Evolutionary conservation across 2,113 vertebrate species (phyloP).

Genomic region (Parus major): DNA sequence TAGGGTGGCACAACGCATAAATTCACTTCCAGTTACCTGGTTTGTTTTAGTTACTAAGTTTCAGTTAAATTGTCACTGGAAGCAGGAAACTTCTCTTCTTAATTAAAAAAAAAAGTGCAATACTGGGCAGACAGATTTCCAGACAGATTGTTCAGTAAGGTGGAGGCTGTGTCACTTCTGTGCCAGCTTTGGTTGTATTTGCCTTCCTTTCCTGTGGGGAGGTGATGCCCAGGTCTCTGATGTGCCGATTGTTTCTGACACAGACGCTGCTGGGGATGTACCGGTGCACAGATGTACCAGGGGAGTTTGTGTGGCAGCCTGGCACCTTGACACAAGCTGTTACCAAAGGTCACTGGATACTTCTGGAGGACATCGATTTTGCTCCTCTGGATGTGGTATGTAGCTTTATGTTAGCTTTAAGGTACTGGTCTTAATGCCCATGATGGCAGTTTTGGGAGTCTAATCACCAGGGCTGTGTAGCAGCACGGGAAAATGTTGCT

Average conservation of each 20-base stretch:
- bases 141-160: neutral
- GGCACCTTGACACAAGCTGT: slow-evolving; percentile 93
- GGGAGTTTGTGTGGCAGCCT: slow-evolving; percentile 96
- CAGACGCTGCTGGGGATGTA: slow-evolving; percentile 96
- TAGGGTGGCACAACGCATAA: neutral
- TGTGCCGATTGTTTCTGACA: neutral
- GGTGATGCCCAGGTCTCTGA: neutral
- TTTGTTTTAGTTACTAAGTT: neutral
- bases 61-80: neutral
- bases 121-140: neutral
- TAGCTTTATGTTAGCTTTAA: neutral
- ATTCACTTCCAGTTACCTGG: neutral
- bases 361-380: slow-evolving; percentile 96
- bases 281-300: slow-evolving; percentile 93
- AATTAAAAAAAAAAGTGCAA: neutral
- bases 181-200: fast-evolving
- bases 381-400: slow-evolving; percentile 95
- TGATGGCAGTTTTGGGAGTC: neutral
- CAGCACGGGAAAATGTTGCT: neutral
- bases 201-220: neutral
- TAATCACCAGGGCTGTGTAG: neutral
- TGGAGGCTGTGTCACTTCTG: neutral
- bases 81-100: neutral
- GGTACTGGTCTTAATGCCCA: neutral
- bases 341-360: slow-evolving; percentile 90